Conservation (phyloP, 2,113 vertebrate species). For the Aegithalos caudatus region DNA sequence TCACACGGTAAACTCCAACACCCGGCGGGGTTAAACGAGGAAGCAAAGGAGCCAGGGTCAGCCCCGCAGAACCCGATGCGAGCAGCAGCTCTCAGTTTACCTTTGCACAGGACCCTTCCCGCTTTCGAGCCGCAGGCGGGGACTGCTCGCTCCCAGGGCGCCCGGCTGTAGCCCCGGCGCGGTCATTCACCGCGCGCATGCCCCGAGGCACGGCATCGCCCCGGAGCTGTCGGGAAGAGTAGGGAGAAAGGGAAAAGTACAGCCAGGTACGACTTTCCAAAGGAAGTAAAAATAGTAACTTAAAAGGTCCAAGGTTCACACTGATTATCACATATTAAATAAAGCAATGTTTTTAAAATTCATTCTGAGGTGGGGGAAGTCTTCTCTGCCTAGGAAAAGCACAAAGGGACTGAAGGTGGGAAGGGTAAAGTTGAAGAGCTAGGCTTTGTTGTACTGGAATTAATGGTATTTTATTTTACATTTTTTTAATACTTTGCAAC, state of each 20-base stretch:
- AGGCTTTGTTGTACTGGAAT: neutral
- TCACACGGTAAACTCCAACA: neutral
- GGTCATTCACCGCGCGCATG: rapidly evolving
- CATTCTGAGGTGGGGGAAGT: neutral
- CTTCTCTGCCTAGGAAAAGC: neutral
- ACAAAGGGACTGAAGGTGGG: neutral
- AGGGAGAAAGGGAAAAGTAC: neutral
- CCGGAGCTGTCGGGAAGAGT: rapidly evolving
- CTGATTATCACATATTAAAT: neutral
- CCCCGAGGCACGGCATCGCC: rapidly evolving
- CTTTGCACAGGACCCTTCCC: neutral
- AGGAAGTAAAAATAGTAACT: neutral
- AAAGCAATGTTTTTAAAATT: neutral
- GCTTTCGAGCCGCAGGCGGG: rapidly evolving
- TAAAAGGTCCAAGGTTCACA: neutral
- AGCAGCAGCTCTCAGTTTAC: neutral
- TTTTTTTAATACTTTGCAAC: neutral
- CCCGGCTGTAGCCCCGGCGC: rapidly evolving
- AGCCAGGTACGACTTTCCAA: neutral
- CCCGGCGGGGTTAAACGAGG: rapidly evolving
- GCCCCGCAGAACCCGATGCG: rapidly evolving
- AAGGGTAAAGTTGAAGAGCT: neutral
- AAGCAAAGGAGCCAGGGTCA: neutral
- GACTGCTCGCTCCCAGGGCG: rapidly evolving
- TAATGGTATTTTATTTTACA: neutral